phyloP scores from a whole-genome alignment of 1,140 invertebrate genomes.

The Lucilia cuprina region DNA sequence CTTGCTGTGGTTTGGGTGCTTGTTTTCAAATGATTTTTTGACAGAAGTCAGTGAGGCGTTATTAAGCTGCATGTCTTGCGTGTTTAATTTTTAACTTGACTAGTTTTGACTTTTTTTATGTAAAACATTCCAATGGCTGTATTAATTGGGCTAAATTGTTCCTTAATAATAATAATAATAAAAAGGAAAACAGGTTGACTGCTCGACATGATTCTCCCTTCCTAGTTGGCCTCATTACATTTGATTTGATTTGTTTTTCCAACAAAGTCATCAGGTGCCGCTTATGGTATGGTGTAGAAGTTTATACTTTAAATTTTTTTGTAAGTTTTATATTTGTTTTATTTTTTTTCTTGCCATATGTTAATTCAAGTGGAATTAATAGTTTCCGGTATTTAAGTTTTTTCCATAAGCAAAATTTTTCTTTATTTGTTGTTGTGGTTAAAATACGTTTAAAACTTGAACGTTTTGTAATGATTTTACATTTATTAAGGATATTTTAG shows the following conservation, averaged over 20 bases:
- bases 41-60: neutral
- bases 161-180: neutral
- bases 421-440: conserved; percentile 11
- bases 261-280: neutral
- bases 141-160: conserved; percentile 1
- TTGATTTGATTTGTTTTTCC: conserved; percentile 1
- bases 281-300: neutral
- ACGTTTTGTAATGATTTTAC: neutral
- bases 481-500: neutral
- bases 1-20: neutral
- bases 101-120: conserved; percentile 3
- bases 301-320: neutral
- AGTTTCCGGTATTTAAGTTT: conserved; percentile 62
- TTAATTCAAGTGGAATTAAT: conserved; percentile 63
- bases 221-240: neutral
- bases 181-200: neutral
- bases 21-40: conserved; percentile 5
- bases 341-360: conserved; percentile 47
- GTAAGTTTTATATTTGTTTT: neutral
- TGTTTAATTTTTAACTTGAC: conserved; percentile 12
- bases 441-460: neutral
- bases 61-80: neutral
- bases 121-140: neutral
- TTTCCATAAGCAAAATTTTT: conserved; percentile 39
- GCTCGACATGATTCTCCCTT: neutral